Base-by-base conservation (phyloP, 2,888 invertebrate species). In the Yponomeuta plumbellus region DNA sequence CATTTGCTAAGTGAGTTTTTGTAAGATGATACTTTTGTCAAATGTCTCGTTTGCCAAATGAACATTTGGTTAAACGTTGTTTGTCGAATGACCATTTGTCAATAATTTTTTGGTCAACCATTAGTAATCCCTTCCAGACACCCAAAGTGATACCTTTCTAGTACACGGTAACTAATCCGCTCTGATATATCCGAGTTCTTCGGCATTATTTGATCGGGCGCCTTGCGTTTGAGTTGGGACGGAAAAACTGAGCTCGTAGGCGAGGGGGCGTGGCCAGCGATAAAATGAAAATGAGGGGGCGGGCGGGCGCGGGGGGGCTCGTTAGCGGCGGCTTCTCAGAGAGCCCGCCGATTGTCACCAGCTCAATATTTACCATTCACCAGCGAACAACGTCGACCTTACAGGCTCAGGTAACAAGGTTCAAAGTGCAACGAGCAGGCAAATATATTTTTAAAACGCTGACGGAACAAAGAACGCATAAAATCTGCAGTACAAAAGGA, bases 401-500 rank as follows among this genome's bases (percentile, higher is more conserved):
- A 81, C 20, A 52, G 44, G 44, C 17, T 4, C 13, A 17, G 17
- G 44, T 13, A 52, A 52, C 44, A 52, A 52, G 44, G 44, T 5
- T 52, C 44, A 58, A 58, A 21, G n/a, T 58, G 11, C 8, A 21
- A 58, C 61, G 17, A 11, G 13, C 17, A 64, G 66, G 11, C 67
- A 66, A 39, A n/a, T 26, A 10, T 64, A 52, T 72, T 77, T 80
- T 78, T 77, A 84, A 84, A 85, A 83, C 76, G 75, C 79, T 78
- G 77, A 74, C 76, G 78, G 77, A 81, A 87, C 85, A 88, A 86
- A 85, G 85, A 85, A 84, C 82, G 83, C 81, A 85, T 86, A 86
- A 86, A 88, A 85, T 84, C 79, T 84, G 82, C 84, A 84, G 80
- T 84, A 86, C 88, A 88, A 87, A 34, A 88, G 87, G 85, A 85